These are phyloP conservation scores for Acrocyrtus sp. DNA, from an alignment of 2,888 invertebrate species.

Conservation along the genomic window DNA sequence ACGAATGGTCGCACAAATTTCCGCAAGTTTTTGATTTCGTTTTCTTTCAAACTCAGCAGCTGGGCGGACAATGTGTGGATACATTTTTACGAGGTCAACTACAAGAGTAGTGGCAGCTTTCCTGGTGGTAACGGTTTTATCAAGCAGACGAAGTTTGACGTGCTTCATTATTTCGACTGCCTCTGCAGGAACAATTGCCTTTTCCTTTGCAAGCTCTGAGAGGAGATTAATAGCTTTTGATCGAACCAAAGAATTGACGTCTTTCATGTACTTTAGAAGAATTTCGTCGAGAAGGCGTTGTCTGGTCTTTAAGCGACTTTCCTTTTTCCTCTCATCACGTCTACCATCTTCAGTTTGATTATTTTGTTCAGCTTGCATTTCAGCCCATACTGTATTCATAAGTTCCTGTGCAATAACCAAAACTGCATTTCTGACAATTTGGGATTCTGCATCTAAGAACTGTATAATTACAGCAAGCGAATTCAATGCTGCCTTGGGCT, in stretches of 20 bases:
- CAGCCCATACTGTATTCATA: conserved; percentile 25
- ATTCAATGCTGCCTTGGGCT: conserved; percentile 44
- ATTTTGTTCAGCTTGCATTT: conserved; percentile 8
- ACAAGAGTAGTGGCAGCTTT: conserved; percentile 53
- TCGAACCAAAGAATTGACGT: conserved; percentile 52
- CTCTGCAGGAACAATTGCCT: conserved; percentile 32
- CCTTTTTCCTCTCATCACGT: conserved; percentile 12
- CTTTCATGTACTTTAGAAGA: conserved; percentile 48
- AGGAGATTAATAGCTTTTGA: conserved; percentile 50
- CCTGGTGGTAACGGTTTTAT: conserved; percentile 53
- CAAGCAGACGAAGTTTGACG: conserved; percentile 47
- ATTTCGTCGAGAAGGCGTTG: conserved; percentile 36
- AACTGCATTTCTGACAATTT: conserved; percentile 36
- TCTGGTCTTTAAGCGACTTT: conserved; percentile 23
- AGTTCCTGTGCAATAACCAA: conserved; percentile 12
- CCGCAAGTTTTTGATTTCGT: conserved; percentile 11
- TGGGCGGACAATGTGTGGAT: conserved; percentile 52
- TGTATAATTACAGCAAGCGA: conserved; percentile 53
- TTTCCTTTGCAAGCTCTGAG: conserved; percentile 28
- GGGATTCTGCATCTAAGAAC: conserved; percentile 59
- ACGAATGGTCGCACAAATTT: conserved; percentile 23
- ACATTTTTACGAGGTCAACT: conserved; percentile 44
- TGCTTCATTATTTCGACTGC: conserved; percentile 33
- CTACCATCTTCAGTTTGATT: conserved; percentile 3
- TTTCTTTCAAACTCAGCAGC: conserved; percentile 11